Evolutionary conservation across 2,888 invertebrate species (phyloP).

Genomic region (Lasius platythorax): DNA sequence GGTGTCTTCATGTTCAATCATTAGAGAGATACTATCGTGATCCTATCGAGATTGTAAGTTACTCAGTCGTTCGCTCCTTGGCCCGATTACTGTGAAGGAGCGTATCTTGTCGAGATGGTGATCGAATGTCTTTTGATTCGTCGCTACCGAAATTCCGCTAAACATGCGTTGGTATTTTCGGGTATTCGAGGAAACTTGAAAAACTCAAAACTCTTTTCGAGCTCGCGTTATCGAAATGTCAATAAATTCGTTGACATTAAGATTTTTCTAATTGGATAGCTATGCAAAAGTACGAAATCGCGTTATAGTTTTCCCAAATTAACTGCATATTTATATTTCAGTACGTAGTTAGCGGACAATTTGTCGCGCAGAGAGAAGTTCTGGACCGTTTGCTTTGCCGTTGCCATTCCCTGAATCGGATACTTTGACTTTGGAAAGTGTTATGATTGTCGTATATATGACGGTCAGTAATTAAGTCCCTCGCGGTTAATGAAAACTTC

Average conservation of each 20-base stretch:
- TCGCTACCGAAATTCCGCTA: conserved; percentile 22
- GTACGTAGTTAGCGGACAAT: conserved; percentile 33
- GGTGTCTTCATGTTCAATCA: conserved; percentile 84
- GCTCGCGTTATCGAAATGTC: background rate
- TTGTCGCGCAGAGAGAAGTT: conserved; percentile 53
- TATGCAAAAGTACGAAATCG: background rate
- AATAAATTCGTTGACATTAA: background rate
- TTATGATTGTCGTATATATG: conserved; percentile 39
- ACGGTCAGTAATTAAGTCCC: conserved; percentile 76
- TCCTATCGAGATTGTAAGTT: conserved; percentile 83
- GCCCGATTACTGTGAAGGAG: conserved; percentile 77
- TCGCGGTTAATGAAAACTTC: conserved; percentile 72
- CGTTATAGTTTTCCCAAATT: conserved; percentile 5
- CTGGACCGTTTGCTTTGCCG: conserved; percentile 68
- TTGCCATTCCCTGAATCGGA: conserved; percentile 30
- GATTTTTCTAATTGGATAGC: background rate
- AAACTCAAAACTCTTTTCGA: background rate
- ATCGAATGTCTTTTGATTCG: conserved; percentile 10
- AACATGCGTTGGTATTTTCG: background rate
- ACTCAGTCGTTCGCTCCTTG: conserved; percentile 80
- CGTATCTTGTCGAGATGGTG: conserved; percentile 3
- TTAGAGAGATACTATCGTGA: conserved; percentile 84
- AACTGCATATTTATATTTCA: conserved; percentile 35
- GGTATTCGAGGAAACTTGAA: background rate
- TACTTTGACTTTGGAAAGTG: conserved; percentile 31